These are phyloP conservation scores for Semibalanus balanoides DNA, from an alignment of 1,140 invertebrate species.

Conservation along the genomic window DNA sequence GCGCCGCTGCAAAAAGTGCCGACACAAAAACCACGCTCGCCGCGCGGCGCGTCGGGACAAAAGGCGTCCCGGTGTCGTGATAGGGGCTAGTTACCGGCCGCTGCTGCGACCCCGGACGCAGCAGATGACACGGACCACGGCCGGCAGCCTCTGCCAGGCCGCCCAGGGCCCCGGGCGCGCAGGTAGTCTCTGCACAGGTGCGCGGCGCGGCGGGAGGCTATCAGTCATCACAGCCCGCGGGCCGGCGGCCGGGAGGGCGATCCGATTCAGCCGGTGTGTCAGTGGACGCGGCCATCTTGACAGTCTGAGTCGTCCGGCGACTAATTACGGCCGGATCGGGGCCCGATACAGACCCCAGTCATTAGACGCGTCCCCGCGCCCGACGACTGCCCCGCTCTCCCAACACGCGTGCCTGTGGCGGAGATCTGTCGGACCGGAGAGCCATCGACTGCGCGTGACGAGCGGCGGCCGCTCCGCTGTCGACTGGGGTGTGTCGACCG, in stretches of 20 bases:
- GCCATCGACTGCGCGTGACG: too few species aligned
- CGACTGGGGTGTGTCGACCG: too few species aligned
- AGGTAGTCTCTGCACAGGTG: not conserved
- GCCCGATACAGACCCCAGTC: not conserved
- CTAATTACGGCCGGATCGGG: not conserved
- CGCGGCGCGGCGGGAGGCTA: not conserved
- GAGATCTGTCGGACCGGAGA: too few species aligned
- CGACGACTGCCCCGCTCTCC: too few species aligned
- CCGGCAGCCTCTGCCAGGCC: too few species aligned
- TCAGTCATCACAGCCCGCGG: not conserved
- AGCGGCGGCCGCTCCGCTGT: too few species aligned
- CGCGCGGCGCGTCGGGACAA: not conserved
- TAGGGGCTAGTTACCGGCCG: not conserved
- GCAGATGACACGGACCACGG: not conserved
- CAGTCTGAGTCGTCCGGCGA: not conserved
- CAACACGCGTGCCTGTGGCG: too few species aligned
- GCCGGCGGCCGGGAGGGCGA: too few species aligned
- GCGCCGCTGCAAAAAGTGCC: not conserved
- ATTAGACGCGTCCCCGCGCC: not conserved
- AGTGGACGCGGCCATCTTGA: not conserved
- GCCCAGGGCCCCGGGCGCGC: too few species aligned
- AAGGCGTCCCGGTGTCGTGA: not conserved
- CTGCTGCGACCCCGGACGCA: not conserved
- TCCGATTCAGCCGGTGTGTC: too few species aligned
- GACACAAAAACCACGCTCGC: not conserved